Evolutionary conservation across 2,888 invertebrate species (phyloP), one percentile per base, ranked within the genome.

Genomic region (Campopleginae sp.): DNA sequence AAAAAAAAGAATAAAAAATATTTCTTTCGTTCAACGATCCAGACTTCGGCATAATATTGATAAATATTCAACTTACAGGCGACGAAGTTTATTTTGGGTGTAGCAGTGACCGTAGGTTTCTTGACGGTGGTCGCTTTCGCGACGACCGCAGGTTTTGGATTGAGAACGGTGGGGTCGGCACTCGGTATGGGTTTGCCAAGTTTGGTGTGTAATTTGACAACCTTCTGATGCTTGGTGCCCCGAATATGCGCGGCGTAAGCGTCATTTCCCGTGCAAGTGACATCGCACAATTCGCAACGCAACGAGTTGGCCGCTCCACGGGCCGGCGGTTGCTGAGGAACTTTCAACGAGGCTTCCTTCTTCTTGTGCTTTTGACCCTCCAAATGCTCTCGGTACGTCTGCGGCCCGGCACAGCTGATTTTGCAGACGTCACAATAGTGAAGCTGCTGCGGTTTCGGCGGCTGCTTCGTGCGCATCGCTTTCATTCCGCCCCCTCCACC

Each of bases 351-450:
- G 0, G 97, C 98, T 94, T 99, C 99, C 94, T 99, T 98, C 95
- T 99, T 99, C 95, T 99, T 99, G 94, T 99, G 99, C 94, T 98
- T 98, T 94, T 99, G 99, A 0, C 99, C 99, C 93, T 99, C 99
- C 92, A 99, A 95, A 95, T 99, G 99, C 94, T 99, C 99, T 88
- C 97, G 96, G 93, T 98, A 98, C 0, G 98, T 98, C 95, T 98
- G 98, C 4, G 98, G 98, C 0, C 98, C 98, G 87, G 98, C 98
- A 94, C 98, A 99, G 92, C 98, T 99, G 92, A 99, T 99, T 94
- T 99, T 99, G 94, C 99, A 99, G 17, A 99, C 98, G 94, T 99
- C 99, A 94, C 99, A 99, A 94, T 99, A 99, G 94, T 99, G 99
- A 87, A 99, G 95, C 93, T 98, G 98, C 93, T 98, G 98, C 44